Base-by-base conservation (phyloP, 2,113 vertebrate species). In the Cyprinodon variegatus region DNA sequence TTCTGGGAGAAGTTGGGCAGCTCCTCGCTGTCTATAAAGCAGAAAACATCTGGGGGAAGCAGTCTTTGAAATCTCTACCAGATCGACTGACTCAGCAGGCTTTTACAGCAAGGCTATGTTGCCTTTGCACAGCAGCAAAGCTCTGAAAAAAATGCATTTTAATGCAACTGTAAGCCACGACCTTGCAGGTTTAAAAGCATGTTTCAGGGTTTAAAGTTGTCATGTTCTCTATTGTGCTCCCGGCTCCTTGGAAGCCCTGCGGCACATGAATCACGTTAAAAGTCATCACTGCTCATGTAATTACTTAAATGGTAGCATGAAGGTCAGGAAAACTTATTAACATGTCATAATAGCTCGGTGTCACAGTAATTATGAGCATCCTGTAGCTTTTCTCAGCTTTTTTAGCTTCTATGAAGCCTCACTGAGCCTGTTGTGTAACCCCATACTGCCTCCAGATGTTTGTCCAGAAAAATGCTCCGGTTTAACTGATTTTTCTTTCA, bases 311-410 rank as follows among this genome's bases (percentile, higher is more conserved):
- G n/a, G 75, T 15, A 72, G 86, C 70, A 61, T 61, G 85, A 84
- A 88, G 89, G 92, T 87, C 79, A 74, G 22, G 4, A 61, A 89
- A 88, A 90, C 85, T 78, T 91, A 91, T 92, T 91, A 90, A 80
- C 79, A 61, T 84, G 87, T 89, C 90, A 74, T 88, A 88, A 90
- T 89, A 86, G 76, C 66, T 77, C 83, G 74, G 48, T 88, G 89
- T 87, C 85, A 87, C 84, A 89, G 83, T 76, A 89, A 90, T 93
- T 91, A 90, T 70, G 46, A 79, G 70, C 74, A 63, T 84, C 83
- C 65, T 40, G 73, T 63, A 68, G 68, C 76, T 59, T 82, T 68
- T 57, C 68, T 84, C 72, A 38, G 65, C 57, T 48, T 78, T 38
- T 68, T 53, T 53, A 45, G 3, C 57, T 61, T 78, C 57, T 5